Conservation (phyloP, 1,140 invertebrate genomes). For the Trichonephila inaurata region DNA sequence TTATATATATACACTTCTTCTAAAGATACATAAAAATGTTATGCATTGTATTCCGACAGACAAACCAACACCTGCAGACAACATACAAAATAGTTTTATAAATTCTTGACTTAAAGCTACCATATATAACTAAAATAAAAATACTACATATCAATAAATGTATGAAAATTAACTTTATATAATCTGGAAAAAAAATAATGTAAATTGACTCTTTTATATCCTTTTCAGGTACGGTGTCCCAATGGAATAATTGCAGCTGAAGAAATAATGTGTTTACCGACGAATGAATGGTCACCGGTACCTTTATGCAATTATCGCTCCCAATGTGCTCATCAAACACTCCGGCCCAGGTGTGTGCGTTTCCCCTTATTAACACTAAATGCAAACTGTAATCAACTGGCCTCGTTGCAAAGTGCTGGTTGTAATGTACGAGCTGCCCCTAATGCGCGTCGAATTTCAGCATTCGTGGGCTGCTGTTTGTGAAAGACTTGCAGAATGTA, state of each 20-base stretch:
- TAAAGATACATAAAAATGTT: too few relatives aligned
- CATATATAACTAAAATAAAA: too few relatives aligned
- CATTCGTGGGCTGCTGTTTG: not conserved
- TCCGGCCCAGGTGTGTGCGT: not conserved
- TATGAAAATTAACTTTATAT: too few relatives aligned
- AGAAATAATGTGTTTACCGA: not conserved
- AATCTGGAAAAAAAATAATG: too few relatives aligned
- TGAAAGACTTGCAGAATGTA: not conserved
- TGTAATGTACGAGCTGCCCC: not conserved
- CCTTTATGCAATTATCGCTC: slow-evolving; percentile 23
- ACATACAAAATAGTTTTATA: too few relatives aligned
- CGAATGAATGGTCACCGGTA: not conserved
- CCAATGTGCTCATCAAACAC: not conserved
- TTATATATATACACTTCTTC: too few relatives aligned
- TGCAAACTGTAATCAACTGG: slow-evolving; percentile 8
- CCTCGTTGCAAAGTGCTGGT: slow-evolving; percentile 35
- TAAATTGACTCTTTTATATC: not conserved
- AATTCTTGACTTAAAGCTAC: too few relatives aligned
- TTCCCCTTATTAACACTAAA: not conserved
- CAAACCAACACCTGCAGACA: too few relatives aligned
- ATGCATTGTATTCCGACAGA: too few relatives aligned
- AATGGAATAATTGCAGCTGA: slow-evolving; percentile 19
- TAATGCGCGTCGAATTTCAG: too few relatives aligned
- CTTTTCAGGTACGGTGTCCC: slow-evolving; percentile 20
- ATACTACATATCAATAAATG: too few relatives aligned